phyloP scores from a whole-genome alignment of 37 sponge, comb jelly and placozoan species.

The Spongilla lacustris region DNA sequence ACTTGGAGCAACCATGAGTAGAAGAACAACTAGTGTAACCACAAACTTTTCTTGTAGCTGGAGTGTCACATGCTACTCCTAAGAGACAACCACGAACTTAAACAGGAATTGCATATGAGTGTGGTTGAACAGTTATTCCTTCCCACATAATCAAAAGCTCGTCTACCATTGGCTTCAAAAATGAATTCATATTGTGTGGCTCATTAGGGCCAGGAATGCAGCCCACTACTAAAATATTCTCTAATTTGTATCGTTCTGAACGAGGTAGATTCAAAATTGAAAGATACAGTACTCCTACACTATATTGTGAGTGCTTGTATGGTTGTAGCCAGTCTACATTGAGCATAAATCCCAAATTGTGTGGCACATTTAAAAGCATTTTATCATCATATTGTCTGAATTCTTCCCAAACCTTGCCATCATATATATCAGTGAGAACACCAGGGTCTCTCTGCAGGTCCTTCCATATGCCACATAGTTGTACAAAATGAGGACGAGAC shows the following conservation, averaged over 20 bases:
- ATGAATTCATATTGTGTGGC: slow-evolving; percentile 56
- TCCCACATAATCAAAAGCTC: slow-evolving; percentile 48
- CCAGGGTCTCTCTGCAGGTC: not conserved
- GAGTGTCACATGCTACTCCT: slow-evolving; percentile 51
- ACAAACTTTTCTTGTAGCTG: slow-evolving; percentile 49
- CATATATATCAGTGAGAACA: slow-evolving; percentile 59
- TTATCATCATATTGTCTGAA: slow-evolving; percentile 35
- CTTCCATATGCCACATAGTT: not conserved
- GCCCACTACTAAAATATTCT: slow-evolving; percentile 52
- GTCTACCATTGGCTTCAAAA: slow-evolving; percentile 43
- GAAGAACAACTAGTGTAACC: slow-evolving; percentile 38
- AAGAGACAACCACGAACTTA: slow-evolving; percentile 21
- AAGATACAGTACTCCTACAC: slow-evolving; percentile 70
- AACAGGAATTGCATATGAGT: not conserved
- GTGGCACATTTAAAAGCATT: slow-evolving; percentile 11
- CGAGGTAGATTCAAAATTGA: slow-evolving; percentile 61
- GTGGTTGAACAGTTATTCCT: slow-evolving; percentile 41
- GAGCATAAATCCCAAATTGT: slow-evolving; percentile 31
- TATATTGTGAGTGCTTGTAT: slow-evolving; percentile 38
- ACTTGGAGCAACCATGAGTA: slow-evolving; percentile 40
- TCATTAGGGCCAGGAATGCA: slow-evolving; percentile 71
- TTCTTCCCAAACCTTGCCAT: slow-evolving; percentile 67
- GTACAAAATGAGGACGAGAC: not conserved
- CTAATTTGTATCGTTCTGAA: slow-evolving; percentile 30
- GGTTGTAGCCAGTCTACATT: slow-evolving; percentile 72